A percentile compares a stretch with the other conserved stretches of the same genome.
phyloP scores from a whole-genome alignment of 1,140 invertebrate species.

The Odontomachus brunneus region DNA sequence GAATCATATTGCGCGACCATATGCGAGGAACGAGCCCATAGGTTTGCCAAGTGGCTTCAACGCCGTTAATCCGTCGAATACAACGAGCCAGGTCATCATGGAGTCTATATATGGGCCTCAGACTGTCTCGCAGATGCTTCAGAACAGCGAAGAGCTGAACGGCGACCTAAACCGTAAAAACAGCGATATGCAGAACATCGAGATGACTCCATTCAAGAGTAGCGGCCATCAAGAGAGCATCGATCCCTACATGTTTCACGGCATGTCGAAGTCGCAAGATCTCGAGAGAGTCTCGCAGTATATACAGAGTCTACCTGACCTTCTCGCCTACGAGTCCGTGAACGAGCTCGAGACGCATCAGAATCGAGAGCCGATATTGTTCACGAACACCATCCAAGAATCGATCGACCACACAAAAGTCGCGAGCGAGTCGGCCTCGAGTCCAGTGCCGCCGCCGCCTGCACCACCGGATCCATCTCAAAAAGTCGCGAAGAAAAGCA shows the following conservation, averaged over 20 bases:
- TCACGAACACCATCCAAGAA: slow-evolving; percentile 57
- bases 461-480: slow-evolving; percentile 78
- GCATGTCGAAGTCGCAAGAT: slow-evolving; percentile 65
- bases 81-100: slow-evolving; percentile 73
- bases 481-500: slow-evolving; percentile 74
- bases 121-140: slow-evolving; percentile 70
- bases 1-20: slow-evolving; percentile 60
- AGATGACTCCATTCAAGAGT: slow-evolving; percentile 77
- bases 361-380: slow-evolving; percentile 67
- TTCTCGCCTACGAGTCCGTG: slow-evolving; percentile 73
- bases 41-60: slow-evolving; percentile 60
- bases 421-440: slow-evolving; percentile 68
- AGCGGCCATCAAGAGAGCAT: slow-evolving; percentile 57
- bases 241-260: slow-evolving; percentile 55
- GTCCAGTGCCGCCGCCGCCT: slow-evolving; percentile 79
- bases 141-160: slow-evolving; percentile 73
- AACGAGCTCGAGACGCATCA: slow-evolving; percentile 66
- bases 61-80: slow-evolving; percentile 67
- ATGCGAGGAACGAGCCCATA: slow-evolving; percentile 71
- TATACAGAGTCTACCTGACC: slow-evolving; percentile 82
- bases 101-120: slow-evolving; percentile 78
- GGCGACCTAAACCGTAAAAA: slow-evolving; percentile 68
- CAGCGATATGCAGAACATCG: slow-evolving; percentile 75
- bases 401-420: slow-evolving; percentile 59
- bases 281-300: slow-evolving; percentile 82